Evolutionary conservation across 2,113 vertebrate genomes (phyloP), one percentile per base, ranked within the genome.

Genomic region (Myxocyprinus asiaticus): DNA sequence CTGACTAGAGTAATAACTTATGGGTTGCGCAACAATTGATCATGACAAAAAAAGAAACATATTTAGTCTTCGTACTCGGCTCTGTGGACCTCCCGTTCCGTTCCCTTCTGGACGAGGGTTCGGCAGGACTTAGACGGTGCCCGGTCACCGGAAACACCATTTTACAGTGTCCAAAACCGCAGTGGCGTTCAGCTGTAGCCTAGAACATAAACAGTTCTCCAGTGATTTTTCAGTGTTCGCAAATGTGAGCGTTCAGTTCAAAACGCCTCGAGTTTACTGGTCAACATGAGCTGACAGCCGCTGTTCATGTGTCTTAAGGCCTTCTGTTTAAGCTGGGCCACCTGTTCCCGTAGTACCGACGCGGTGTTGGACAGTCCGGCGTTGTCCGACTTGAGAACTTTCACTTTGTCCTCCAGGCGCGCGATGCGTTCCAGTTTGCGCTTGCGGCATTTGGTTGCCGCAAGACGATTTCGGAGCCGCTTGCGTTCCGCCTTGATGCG

Each of bases 341-440:
- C 96, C 82, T 98, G 96, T 3, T 97, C 96, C 6, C 96, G 91
- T 4, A 97, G 92, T 66, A 94, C 89, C 1, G 94, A 94, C 1
- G 96, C 96, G 0, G 96, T 95, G 88, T 74, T 96, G 67, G 95
- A 96, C 9, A 98, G 87, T 4, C 95, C 96, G 0, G 92, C 93
- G 90, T 98, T 98, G 91, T 98, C 96, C 6, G 83, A 93, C 82
- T 97, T 96, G 67, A 98, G 86, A 0, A 88, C 94, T 78, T 96
- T 96, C 80, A 98, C 96, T 74, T 97, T 95, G 45, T 98, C 96
- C 88, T 97, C 96, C 88, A 97, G 87, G 12, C 96, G 92, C 8
- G 96, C 91, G 90, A 97, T 97, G 77, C 96, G 93, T 89, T 98
- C 96, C 88, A 98, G 93, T 80, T 97, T 97, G 90, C 96, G 91